phyloP scores from a whole-genome alignment of 2,888 invertebrate species.

The Tupiocoris notatus region DNA sequence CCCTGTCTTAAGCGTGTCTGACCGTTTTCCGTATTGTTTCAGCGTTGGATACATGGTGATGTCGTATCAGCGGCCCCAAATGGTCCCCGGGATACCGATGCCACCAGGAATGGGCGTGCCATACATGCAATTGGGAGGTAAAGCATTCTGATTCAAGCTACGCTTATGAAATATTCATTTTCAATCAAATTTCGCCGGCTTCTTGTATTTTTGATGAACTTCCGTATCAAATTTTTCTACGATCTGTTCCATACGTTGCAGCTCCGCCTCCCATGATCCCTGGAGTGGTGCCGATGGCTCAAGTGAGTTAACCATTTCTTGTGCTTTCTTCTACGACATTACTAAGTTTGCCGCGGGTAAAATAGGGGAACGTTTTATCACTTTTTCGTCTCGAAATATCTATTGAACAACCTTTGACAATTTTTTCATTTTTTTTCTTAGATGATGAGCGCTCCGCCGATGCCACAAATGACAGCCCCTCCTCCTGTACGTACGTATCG shows the following conservation, averaged over 20 bases:
- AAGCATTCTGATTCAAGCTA: slow-evolving; percentile 11
- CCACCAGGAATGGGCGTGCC: slow-evolving; percentile 57
- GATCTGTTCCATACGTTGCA: slow-evolving; percentile 52
- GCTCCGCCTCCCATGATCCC: slow-evolving; percentile 68
- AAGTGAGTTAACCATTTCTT: slow-evolving; percentile 60
- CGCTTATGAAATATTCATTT: too few relatives aligned
- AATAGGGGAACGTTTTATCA: too few relatives aligned
- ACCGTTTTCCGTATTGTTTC: slow-evolving; percentile 19
- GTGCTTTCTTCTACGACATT: neutral
- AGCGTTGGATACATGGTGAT: slow-evolving; percentile 57
- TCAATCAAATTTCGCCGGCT: neutral
- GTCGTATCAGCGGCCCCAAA: slow-evolving; percentile 86
- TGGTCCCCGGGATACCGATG: slow-evolving; percentile 68
- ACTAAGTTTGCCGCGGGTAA: too few relatives aligned
- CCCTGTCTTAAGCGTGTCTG: too few relatives aligned
- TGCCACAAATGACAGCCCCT: slow-evolving; percentile 53
- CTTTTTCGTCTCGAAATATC: too few relatives aligned
- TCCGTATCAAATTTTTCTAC: slow-evolving; percentile 15
- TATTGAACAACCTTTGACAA: too few relatives aligned
- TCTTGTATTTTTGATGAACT: neutral
- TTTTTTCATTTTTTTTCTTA: too few relatives aligned
- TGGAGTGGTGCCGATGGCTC: slow-evolving; percentile 69
- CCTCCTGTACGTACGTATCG: slow-evolving; percentile 50
- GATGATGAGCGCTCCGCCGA: slow-evolving; percentile 60
- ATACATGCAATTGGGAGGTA: slow-evolving; percentile 55